Conservation (phyloP, 1,140 invertebrate species). For the Chlorops oryzae region DNA sequence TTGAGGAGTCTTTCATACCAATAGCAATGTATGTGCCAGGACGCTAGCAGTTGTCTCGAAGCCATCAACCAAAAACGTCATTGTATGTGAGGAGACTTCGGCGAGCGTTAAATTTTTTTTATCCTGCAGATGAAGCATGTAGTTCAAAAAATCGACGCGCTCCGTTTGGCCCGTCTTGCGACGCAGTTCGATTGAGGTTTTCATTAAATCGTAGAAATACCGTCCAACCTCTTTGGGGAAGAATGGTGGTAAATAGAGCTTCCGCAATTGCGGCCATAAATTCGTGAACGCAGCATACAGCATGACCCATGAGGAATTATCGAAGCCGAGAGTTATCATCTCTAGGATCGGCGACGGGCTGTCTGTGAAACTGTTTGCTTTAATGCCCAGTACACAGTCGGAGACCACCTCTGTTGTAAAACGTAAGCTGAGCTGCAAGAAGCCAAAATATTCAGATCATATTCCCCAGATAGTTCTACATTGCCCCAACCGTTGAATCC, state of each 20-base stretch:
- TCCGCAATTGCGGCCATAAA: slow-evolving; percentile 21
- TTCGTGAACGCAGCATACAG: slow-evolving; percentile 16
- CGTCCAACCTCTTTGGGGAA: slow-evolving; percentile 21
- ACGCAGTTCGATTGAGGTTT: slow-evolving; percentile 27
- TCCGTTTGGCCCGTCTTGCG: slow-evolving; percentile 15
- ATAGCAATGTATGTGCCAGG: slow-evolving; percentile 18
- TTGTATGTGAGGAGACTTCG: slow-evolving; percentile 24
- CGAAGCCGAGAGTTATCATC: slow-evolving; percentile 21
- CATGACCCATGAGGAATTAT: slow-evolving; percentile 17
- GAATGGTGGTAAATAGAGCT: slow-evolving; percentile 17
- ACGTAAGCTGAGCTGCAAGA: slow-evolving; percentile 24
- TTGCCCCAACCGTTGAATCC: background rate
- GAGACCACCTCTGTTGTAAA: slow-evolving; percentile 51
- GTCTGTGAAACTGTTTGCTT: slow-evolving; percentile 34
- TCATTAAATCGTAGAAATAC: slow-evolving; percentile 35
- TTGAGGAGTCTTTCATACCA: background rate
- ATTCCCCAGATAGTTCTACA: too few species aligned
- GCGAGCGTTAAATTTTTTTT: slow-evolving; percentile 23
- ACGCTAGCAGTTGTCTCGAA: slow-evolving; percentile 30
- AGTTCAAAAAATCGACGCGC: slow-evolving; percentile 44
- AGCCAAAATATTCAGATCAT: background rate
- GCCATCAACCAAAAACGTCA: slow-evolving; percentile 30
- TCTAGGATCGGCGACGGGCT: slow-evolving; percentile 20
- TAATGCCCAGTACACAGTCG: slow-evolving; percentile 48
- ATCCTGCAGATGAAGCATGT: slow-evolving; percentile 40